Evolutionary conservation across 2,888 invertebrate genomes (phyloP), one percentile per base, ranked within the genome.

Genomic region (Epiblema foenella): DNA sequence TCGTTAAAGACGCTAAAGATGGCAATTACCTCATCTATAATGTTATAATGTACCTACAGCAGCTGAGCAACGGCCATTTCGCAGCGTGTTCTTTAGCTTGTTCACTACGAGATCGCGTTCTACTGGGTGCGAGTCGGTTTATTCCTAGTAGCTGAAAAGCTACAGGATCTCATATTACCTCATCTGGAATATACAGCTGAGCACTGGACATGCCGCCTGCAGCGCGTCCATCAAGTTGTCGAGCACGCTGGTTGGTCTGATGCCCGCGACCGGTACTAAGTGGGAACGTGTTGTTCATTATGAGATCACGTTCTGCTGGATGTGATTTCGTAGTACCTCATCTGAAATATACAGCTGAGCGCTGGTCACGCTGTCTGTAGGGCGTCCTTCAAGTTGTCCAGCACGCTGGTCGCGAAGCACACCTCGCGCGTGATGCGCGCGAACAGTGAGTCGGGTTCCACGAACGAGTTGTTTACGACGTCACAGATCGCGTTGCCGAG

Each of bases 361-460:
- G 18, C 49, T 4, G 68, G 60, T 42, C 69, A 69, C 2, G 17
- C 12, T 15, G 42, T 60, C 60, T 68, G 68, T 54, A 60, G 18
- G 2, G 56, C 56, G 10, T 63, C 62, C 56, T 62, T 69, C 11
- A 69, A 4, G 11, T 69, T 63, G 20, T 63, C 62, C 20, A 2
- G 12, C 17, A 69, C 56, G 15, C 18, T 62, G n/a, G 62, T 68
- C 18, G 2, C 62, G 20, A 62, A 68, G 17, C 46, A 33, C 9
- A 69, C 63, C 11, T 69, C 69, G 10, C 49, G 20, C 10, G 69
- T 69, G n/a, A 69, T 62, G 15, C 49, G 46, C 39, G 20, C n/a
- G 20, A 52, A 64, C 5, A 63, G 24, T 11, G 63, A 63, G 51
- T 51, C 37, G n/a, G 29, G 33, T 1, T 63, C 63, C 9, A 17